These are phyloP conservation scores for Carettochelys insculpta DNA, from an alignment of 2,113 vertebrate species.

Conservation along the genomic window DNA sequence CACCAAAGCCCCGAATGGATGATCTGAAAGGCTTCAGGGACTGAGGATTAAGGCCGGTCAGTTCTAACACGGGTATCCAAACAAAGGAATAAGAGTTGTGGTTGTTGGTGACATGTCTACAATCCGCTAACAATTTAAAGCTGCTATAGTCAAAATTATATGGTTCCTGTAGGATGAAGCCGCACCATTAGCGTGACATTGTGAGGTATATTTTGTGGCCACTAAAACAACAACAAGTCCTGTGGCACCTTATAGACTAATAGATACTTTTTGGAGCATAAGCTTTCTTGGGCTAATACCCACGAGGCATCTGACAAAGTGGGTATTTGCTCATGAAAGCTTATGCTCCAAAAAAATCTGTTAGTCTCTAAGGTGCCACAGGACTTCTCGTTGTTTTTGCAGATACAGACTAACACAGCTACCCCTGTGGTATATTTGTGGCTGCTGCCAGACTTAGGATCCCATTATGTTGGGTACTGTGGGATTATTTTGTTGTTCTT, in stretches of 20 bases:
- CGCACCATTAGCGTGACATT: background rate
- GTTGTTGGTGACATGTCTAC: background rate
- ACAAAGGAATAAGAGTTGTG: background rate
- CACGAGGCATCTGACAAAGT: too few species aligned
- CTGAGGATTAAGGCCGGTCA: background rate
- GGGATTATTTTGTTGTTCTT: too few species aligned
- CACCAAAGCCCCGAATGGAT: background rate
- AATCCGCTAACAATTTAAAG: background rate
- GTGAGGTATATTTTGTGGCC: background rate
- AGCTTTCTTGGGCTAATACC: too few species aligned
- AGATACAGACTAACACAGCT: too few species aligned
- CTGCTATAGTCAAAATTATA: background rate
- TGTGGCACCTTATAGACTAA: too few species aligned
- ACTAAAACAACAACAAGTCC: too few species aligned
- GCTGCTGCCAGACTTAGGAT: background rate
- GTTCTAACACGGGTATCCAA: background rate
- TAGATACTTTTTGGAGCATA: too few species aligned
- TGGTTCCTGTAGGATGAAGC: background rate
- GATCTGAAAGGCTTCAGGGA: background rate
- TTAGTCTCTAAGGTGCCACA: too few species aligned
- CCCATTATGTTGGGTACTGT: background rate
- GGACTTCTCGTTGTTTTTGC: too few species aligned
- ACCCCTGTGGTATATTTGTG: too few species aligned
- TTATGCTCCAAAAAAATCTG: too few species aligned
- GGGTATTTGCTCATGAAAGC: too few species aligned